A percentile compares a stretch with the other conserved stretches of the same genome.
phyloP scores from a whole-genome alignment of 1,140 invertebrate genomes.

The Zaprionus capensis region DNA sequence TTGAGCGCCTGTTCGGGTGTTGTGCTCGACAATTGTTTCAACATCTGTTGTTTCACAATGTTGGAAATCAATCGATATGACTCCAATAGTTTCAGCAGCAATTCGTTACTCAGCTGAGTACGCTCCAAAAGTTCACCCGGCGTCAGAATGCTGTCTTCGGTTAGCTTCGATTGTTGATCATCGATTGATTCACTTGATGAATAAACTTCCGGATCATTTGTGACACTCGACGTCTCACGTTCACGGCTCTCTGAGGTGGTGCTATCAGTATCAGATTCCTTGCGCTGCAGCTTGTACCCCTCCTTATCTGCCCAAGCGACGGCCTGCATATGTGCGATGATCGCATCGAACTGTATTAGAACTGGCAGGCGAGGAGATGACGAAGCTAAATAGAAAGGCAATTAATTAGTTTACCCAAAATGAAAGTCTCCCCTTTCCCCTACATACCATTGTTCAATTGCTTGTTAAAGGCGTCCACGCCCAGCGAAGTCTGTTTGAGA shows the following conservation, averaged over 20 bases:
- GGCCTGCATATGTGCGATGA: slow-evolving; percentile 80
- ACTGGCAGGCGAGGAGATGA: slow-evolving; percentile 70
- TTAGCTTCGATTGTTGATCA: slow-evolving; percentile 54
- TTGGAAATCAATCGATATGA: slow-evolving; percentile 65
- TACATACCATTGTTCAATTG: slow-evolving; percentile 65
- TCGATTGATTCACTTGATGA: slow-evolving; percentile 74
- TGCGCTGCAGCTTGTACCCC: slow-evolving; percentile 62
- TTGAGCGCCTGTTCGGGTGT: slow-evolving; percentile 69
- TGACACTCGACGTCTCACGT: slow-evolving; percentile 34
- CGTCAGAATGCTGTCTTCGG: slow-evolving; percentile 39
- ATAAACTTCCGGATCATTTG: slow-evolving; percentile 57
- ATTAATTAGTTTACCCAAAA: too few species aligned
- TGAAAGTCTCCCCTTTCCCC: too few species aligned
- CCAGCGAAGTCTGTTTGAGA: slow-evolving; percentile 73
- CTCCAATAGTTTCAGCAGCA: slow-evolving; percentile 68
- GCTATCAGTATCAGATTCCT: slow-evolving; percentile 56
- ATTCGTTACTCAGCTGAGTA: slow-evolving; percentile 62
- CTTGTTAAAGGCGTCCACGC: slow-evolving; percentile 76
- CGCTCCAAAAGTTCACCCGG: slow-evolving; percentile 52
- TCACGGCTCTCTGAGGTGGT: slow-evolving; percentile 19
- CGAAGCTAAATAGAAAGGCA: slow-evolving; percentile 29
- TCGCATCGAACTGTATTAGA: slow-evolving; percentile 73
- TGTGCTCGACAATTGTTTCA: slow-evolving; percentile 66
- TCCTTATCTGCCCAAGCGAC: slow-evolving; percentile 77
- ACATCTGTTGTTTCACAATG: slow-evolving; percentile 69